Evolutionary conservation across 2,113 vertebrate genomes (phyloP), one percentile per base, ranked within the genome.

Genomic region (Tricholaema leucomelas): DNA sequence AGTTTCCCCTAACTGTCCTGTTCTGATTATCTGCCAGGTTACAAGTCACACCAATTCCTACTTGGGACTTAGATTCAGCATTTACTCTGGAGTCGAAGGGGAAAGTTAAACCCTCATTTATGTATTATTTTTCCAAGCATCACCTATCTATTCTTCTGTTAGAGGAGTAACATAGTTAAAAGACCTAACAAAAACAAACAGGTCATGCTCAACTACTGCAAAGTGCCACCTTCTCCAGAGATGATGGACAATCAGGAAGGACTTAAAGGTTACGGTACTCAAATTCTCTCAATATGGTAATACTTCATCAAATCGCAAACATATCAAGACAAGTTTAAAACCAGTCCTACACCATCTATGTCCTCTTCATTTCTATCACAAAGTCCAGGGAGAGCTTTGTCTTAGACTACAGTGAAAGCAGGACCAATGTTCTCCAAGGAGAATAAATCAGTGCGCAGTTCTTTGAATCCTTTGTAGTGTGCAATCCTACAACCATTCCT

Each of bases 1-100:
- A 82, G 52, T 91, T 96, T 93, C 40, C 30, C 66, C 31, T 42
- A 46, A 63, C 31, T 91, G 69, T 83, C 94, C 87, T 87, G 8
- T 58, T 93, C 72, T 38, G 82, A 60, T 83, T 81, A 71, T 70
- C 80, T 81, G 64, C 54, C 60, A 71, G 33, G 87, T 69, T 76
- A 92, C 40, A 66, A 56, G 78, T 87, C 63, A 86, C 42, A 54
- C 27, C 7, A 2, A 56, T 46, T 79, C 73, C 67, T 63, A 42
- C n/a, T 31, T 25, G 33, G 31, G 24, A 76, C 30, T 55, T 86
- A 5, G 38, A 85, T 46, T 77, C 42, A 42, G 36, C 56, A 63
- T 48, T 78, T 76, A 31, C 46, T 87, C 63, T 60, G 33, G 40
- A 71, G 30, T 38, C 1, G 0, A 59, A 71, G 78, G 20, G 19